These are phyloP conservation scores for Trisateles emortualis DNA, from an alignment of 2,888 invertebrate species.

Conservation along the genomic window DNA sequence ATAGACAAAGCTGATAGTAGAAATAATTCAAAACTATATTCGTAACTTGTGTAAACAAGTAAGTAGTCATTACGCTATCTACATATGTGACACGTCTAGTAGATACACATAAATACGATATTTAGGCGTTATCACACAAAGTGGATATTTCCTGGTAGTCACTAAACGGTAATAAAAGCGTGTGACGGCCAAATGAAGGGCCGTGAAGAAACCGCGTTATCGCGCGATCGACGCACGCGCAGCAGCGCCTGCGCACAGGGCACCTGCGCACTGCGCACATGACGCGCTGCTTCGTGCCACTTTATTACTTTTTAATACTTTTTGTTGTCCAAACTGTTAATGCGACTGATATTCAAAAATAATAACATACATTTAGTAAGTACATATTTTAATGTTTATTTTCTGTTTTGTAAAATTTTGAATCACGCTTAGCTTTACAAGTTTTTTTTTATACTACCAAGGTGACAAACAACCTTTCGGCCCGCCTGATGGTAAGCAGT, in stretches of 20 bases:
- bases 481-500: too few relatives aligned
- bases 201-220: slow-evolving; percentile 58
- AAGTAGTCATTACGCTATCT: slow-evolving; percentile 26
- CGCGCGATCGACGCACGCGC: slow-evolving; percentile 51
- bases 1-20: neutral
- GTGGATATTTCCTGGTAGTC: slow-evolving; percentile 43
- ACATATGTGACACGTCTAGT: slow-evolving; percentile 10
- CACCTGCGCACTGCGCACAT: slow-evolving; percentile 35
- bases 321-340: slow-evolving; percentile 31
- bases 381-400: too few relatives aligned
- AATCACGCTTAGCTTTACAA: too few relatives aligned
- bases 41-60: neutral
- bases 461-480: too few relatives aligned
- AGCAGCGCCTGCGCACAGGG: slow-evolving; percentile 68
- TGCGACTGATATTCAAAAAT: neutral
- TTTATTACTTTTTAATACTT: slow-evolving; percentile 30
- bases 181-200: slow-evolving; percentile 63
- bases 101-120: slow-evolving; percentile 20
- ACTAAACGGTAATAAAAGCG: slow-evolving; percentile 57
- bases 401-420: too few relatives aligned
- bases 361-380: neutral
- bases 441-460: too few relatives aligned
- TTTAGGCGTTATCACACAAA: slow-evolving; percentile 36
- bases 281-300: slow-evolving; percentile 14
- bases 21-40: slow-evolving; percentile 8